A percentile compares a stretch with the other conserved stretches of the same genome.
Evolutionary conservation across 2,113 vertebrate species (phyloP).

Genomic region (Anser cygnoides): DNA sequence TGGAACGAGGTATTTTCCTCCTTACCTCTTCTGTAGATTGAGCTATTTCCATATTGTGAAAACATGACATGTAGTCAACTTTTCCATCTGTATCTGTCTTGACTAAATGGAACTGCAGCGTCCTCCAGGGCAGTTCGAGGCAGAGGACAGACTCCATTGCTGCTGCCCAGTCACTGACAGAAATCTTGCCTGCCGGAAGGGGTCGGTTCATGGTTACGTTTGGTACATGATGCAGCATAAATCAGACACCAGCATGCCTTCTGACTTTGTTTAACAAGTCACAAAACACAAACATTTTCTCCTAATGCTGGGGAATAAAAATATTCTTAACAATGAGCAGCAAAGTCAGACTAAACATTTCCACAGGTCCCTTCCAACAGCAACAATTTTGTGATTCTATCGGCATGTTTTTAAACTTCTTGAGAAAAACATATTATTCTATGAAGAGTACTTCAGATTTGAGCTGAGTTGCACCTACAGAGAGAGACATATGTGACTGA

Average conservation of each 20-base stretch:
- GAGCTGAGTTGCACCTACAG: neutral
- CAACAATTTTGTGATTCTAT: neutral
- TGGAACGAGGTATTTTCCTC: neutral
- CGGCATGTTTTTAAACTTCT: neutral
- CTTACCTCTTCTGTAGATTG: constrained; percentile 84
- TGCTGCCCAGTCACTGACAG: constrained; percentile 86
- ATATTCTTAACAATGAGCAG: neutral
- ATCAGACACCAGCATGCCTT: neutral
- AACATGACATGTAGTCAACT: constrained; percentile 88
- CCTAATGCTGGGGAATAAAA: neutral
- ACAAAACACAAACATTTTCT: neutral
- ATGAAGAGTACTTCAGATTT: neutral
- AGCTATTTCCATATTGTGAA: constrained; percentile 83
- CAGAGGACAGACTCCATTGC: constrained; percentile 85
- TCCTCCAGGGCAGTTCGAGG: constrained; percentile 92
- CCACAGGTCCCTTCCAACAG: neutral
- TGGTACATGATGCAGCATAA: fast-evolving
- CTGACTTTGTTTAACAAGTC: neutral
- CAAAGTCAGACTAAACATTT: neutral
- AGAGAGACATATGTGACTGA: neutral
- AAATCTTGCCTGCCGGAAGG: constrained; percentile 81
- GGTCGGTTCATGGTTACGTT: neutral
- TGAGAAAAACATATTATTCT: neutral
- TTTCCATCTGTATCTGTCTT: constrained; percentile 75
- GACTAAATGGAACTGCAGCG: constrained; percentile 81